Evolutionary conservation across 1,140 invertebrate genomes (phyloP).

Genomic region (Galendromus occidentalis): DNA sequence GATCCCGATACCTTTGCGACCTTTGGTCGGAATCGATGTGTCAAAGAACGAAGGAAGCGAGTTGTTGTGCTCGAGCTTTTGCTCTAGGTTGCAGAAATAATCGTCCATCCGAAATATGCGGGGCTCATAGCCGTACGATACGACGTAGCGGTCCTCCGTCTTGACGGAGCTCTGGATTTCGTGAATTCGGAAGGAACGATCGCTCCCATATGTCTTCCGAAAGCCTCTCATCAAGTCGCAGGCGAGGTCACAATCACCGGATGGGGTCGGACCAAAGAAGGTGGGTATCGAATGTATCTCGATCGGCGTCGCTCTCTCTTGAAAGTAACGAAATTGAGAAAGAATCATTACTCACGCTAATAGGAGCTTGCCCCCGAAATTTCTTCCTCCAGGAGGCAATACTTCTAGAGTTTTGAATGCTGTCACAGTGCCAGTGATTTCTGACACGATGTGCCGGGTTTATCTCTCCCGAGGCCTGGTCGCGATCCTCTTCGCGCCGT

Average conservation of each 20-base stretch:
- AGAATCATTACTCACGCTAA: too few relatives aligned
- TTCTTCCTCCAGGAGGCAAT: not conserved
- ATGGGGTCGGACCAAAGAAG: slow-evolving; percentile 1
- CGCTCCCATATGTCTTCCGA: not conserved
- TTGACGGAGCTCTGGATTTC: slow-evolving; percentile 2
- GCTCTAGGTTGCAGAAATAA: not conserved
- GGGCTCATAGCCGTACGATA: not conserved
- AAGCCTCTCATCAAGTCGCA: not conserved
- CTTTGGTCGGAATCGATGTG: too few relatives aligned
- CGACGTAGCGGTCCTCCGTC: not conserved
- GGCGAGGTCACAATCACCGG: not conserved
- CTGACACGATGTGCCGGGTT: slow-evolving; percentile 5
- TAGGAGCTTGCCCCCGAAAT: too few relatives aligned
- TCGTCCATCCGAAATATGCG: slow-evolving; percentile 8
- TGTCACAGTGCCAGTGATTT: slow-evolving; percentile 1
- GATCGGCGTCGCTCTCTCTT: too few relatives aligned
- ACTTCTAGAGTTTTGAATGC: not conserved
- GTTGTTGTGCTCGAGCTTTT: too few relatives aligned
- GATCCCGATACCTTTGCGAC: too few relatives aligned
- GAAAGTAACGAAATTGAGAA: too few relatives aligned
- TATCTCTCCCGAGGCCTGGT: not conserved
- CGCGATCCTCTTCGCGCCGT: not conserved
- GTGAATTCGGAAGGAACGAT: not conserved
- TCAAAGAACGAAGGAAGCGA: too few relatives aligned
- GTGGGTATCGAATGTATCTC: not conserved